These are phyloP conservation scores for Apis laboriosa DNA, from an alignment of 1,140 invertebrate genomes.

Conservation along the genomic window DNA sequence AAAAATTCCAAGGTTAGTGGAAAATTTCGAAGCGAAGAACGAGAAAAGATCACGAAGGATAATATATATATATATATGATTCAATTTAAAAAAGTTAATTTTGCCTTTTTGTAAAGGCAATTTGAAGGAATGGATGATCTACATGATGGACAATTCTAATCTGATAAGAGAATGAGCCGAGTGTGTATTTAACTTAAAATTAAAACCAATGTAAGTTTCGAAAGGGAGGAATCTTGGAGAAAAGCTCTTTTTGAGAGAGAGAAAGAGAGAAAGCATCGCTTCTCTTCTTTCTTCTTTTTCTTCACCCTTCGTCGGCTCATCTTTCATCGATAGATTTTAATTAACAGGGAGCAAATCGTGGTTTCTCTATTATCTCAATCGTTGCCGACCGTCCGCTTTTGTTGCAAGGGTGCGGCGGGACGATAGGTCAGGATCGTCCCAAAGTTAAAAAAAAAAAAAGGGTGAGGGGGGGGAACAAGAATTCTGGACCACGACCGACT, in stretches of 20 bases:
- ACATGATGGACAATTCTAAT: too few species aligned
- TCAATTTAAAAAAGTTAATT: too few species aligned
- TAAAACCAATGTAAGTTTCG: neutral
- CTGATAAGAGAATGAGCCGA: too few species aligned
- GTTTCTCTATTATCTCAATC: slow-evolving; percentile 47
- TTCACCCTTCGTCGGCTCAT: slow-evolving; percentile 4
- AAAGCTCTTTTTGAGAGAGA: neutral
- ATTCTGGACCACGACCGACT: slow-evolving; percentile 27
- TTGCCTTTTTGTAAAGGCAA: neutral
- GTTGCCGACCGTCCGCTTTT: slow-evolving; percentile 2
- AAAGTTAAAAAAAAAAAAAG: slow-evolving; percentile 13
- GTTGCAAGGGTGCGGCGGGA: slow-evolving; percentile 17
- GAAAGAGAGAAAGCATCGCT: neutral
- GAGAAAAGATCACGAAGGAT: too few species aligned
- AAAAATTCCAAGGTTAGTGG: neutral
- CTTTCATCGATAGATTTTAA: slow-evolving; percentile 40
- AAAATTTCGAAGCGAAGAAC: neutral
- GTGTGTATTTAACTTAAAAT: neutral
- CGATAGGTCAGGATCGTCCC: neutral
- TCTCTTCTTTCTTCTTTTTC: neutral
- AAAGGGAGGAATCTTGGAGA: neutral
- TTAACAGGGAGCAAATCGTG: slow-evolving; percentile 15
- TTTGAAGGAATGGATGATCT: too few species aligned
- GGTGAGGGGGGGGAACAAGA: neutral
- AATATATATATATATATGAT: too few species aligned